Evolutionary conservation across 2,888 invertebrate genomes (phyloP).

Genomic region (Drosophila melanocephala): DNA sequence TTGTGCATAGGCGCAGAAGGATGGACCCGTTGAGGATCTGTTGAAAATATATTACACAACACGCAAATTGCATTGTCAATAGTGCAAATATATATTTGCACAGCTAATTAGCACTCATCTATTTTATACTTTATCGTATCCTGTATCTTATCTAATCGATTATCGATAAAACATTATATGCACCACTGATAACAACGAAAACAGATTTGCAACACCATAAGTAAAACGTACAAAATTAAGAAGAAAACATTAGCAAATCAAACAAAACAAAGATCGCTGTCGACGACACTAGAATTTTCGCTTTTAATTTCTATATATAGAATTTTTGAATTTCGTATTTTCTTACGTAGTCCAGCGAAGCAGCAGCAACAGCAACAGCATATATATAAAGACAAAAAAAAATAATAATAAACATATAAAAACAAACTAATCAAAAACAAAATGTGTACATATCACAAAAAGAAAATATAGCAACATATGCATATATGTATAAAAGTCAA

Average conservation of each 20-base stretch:
- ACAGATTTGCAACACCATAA: background rate
- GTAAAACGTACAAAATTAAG: slow-evolving; percentile 6
- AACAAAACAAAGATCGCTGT: slow-evolving; percentile 34
- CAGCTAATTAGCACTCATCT: background rate
- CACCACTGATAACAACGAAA: slow-evolving; percentile 10
- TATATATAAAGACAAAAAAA: background rate
- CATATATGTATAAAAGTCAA: slow-evolving; percentile 12
- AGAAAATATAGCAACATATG: slow-evolving; percentile 5
- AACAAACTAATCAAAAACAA: slow-evolving; percentile 22
- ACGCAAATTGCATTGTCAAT: background rate
- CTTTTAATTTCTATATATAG: slow-evolving; percentile 59
- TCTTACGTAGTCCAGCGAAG: slow-evolving; percentile 56
- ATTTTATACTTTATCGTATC: background rate
- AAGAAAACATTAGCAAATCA: slow-evolving; percentile 22
- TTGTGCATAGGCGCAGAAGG: background rate
- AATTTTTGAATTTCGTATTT: slow-evolving; percentile 33
- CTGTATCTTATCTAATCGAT: background rate
- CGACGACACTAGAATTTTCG: slow-evolving; percentile 42
- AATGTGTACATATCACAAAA: slow-evolving; percentile 17
- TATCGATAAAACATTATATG: background rate
- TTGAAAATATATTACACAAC: background rate
- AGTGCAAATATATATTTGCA: background rate
- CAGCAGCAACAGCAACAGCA: background rate
- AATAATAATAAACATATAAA: background rate
- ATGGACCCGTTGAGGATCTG: background rate